Evolutionary conservation across 2,888 invertebrate species (phyloP).

Genomic region (Chironomus riparius): DNA sequence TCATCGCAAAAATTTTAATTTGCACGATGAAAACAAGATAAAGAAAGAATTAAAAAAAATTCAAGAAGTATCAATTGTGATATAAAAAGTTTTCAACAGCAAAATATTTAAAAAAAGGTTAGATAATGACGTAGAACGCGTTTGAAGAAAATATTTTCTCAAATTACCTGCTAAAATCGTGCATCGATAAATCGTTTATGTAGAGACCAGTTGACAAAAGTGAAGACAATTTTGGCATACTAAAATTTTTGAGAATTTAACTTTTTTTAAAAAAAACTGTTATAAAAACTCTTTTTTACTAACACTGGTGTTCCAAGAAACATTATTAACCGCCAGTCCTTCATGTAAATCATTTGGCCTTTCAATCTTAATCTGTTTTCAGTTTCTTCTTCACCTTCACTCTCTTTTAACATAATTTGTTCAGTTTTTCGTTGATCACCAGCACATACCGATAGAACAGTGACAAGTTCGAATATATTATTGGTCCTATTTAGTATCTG

Average conservation of each 20-base stretch:
- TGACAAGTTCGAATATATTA: conserved; percentile 91
- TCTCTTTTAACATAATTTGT: conserved; percentile 45
- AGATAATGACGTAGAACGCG: not conserved
- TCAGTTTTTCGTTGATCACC: conserved; percentile 47
- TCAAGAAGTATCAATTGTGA: not conserved
- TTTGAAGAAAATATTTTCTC: not conserved
- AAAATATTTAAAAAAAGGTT: no score
- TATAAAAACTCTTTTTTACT: not conserved
- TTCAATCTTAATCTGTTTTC: conserved; percentile 42
- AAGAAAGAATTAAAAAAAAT: not conserved
- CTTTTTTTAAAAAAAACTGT: no score
- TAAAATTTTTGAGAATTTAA: no score
- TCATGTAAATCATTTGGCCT: conserved; percentile 99
- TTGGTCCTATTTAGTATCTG: conserved; percentile 91
- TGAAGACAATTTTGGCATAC: conserved; percentile 88
- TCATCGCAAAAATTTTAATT: not conserved
- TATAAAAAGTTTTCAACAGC: not conserved
- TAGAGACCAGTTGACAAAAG: conserved; percentile 88
- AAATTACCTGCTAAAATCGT: conserved; percentile 86
- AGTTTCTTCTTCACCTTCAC: conserved; percentile 56
- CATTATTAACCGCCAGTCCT: conserved; percentile 96
- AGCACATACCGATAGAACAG: conserved; percentile 71
- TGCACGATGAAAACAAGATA: not conserved
- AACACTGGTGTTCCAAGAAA: conserved; percentile 86
- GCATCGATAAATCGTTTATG: conserved; percentile 98